Evolutionary conservation across 2,113 vertebrate species (phyloP).

Genomic region (Acrocephalus arundinaceus): DNA sequence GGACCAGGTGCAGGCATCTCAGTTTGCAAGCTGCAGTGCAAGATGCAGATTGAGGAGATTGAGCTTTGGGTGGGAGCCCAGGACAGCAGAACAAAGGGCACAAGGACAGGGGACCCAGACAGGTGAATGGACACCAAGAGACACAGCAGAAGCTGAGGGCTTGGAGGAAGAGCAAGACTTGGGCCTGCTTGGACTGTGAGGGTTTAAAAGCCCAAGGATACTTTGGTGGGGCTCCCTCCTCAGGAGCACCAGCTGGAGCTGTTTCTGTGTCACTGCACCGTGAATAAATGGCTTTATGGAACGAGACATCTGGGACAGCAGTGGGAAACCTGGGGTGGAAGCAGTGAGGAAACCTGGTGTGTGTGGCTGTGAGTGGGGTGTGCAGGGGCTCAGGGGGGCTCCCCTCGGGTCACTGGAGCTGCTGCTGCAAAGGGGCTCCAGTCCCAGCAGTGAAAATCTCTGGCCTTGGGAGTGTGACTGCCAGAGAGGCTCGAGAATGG

Average conservation of each 20-base stretch:
- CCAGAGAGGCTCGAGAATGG: background rate
- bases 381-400: background rate
- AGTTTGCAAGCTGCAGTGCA: background rate
- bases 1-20: background rate
- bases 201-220: background rate
- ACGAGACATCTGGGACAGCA: rapidly evolving
- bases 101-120: rapidly evolving
- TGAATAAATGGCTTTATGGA: background rate
- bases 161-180: background rate
- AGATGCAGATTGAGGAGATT: background rate
- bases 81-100: too few species aligned
- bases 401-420: rapidly evolving
- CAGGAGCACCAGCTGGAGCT: background rate
- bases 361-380: background rate
- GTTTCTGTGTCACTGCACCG: rapidly evolving
- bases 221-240: background rate
- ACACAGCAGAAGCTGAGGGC: rapidly evolving
- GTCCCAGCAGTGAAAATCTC: background rate
- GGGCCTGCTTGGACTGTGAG: background rate
- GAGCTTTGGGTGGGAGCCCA: too few species aligned
- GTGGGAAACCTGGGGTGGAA: background rate
- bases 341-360: rapidly evolving
- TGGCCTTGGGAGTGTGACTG: background rate
- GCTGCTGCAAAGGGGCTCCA: background rate
- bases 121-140: background rate